Conservation (phyloP, 2,888 invertebrate genomes). For the Philereme transversata region DNA sequence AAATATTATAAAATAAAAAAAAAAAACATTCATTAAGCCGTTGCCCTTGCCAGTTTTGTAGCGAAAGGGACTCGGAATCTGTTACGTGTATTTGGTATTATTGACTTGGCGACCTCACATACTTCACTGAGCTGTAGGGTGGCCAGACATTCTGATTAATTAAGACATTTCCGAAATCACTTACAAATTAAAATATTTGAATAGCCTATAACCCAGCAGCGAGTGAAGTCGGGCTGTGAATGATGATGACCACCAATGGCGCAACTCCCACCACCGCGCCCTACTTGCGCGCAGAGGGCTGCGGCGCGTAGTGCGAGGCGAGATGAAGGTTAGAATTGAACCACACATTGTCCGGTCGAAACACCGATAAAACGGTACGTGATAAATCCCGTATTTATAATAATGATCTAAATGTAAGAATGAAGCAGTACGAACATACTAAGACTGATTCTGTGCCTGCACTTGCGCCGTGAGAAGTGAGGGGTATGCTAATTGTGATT, state of each 20-base stretch:
- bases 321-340: no score
- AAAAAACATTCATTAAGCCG: background rate
- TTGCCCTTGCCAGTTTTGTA: slow-evolving; percentile 17
- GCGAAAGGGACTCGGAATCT: slow-evolving; percentile 29
- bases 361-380: no score
- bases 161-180: background rate
- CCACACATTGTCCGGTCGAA: no score
- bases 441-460: slow-evolving; percentile 12
- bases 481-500: slow-evolving; percentile 54
- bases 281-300: no score
- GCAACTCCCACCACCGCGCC: no score
- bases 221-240: no score
- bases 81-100: slow-evolving; percentile 11
- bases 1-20: background rate
- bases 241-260: no score
- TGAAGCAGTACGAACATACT: background rate
- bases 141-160: slow-evolving; percentile 14
- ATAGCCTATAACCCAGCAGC: no score
- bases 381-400: no score
- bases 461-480: slow-evolving; percentile 45
- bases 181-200: no score
- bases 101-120: slow-evolving; percentile 31
- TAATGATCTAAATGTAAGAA: no score
- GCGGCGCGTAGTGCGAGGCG: no score
- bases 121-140: slow-evolving; percentile 5